Base-by-base conservation (phyloP, 2,888 invertebrate genomes). In the Lypha dubia region DNA sequence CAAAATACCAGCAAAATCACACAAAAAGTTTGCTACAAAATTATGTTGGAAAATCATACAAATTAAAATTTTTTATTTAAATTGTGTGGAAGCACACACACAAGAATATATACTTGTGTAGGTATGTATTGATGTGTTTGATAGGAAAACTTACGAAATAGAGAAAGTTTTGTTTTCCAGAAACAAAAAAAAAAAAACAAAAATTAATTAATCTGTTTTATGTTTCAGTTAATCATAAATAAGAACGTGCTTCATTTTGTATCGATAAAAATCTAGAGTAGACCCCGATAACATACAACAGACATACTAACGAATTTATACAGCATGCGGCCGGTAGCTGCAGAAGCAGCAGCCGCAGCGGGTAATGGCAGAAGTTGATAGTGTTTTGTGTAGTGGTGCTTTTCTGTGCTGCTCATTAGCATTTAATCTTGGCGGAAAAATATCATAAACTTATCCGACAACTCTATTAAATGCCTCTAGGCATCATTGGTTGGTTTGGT, bases 381-480 rank as follows among this genome's bases (percentile, higher is more conserved):
- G 70, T 79, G 62, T 51, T 60, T 63, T 56, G 46, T n/a, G 32
- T 63, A 73, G 53, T 71, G 76, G 32, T 67, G 75, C 38, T 60
- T 68, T 62, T 58, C 28, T 46, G 85, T 85, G 83, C 76, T 71
- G 86, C 84, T 87, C 87, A 88, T 88, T 88, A 87, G 87, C 87
- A 87, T 88, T 85, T 87, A 87, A 87, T 87, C 87, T 88, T 86
- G 87, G 86, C 87, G 87, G 87, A 88, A 86, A 86, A 88, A 86
- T 86, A 87, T 88, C 87, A 87, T 88, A 87, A 88, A 87, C 87
- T 84, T 86, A 86, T 86, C 87, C 87, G 87, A 88, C 87, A 86
- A 87, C 87, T 87, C 86, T 87, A 87, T 87, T 86, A 77, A 28
- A 32, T 62, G 62, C 68, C 73, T 70, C 68, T 62, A 68, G 67